Evolutionary conservation across 1,140 invertebrate genomes (phyloP).

Genomic region (Drosophila neocordata): DNA sequence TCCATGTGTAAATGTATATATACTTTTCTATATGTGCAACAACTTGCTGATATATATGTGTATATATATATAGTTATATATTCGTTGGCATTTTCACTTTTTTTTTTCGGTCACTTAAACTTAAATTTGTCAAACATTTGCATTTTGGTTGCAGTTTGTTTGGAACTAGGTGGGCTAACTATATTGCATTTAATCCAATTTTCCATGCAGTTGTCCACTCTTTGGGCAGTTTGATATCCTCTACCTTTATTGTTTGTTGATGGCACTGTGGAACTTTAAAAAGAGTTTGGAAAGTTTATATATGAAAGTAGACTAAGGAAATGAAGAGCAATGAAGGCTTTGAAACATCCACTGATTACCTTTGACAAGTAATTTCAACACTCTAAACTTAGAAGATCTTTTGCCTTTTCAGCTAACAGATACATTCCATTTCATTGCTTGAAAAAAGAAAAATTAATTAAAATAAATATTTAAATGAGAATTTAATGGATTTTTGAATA

Average conservation of each 20-base stretch:
- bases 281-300: neutral
- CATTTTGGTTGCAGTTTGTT: conserved; percentile 41
- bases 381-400: no score
- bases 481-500: conserved; percentile 6
- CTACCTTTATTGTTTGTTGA: neutral
- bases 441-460: conserved; percentile 2
- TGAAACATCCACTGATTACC: no score
- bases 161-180: neutral
- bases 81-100: conserved; percentile 24
- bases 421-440: neutral
- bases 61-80: conserved; percentile 20
- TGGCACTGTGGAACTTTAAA: conserved; percentile 22
- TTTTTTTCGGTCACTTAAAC: conserved; percentile 47
- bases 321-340: no score
- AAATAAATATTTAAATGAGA: conserved; percentile 2
- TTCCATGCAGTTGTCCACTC: conserved; percentile 1
- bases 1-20: neutral
- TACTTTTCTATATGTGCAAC: conserved; percentile 12
- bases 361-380: no score
- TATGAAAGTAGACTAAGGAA: no score
- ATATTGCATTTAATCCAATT: conserved; percentile 48
- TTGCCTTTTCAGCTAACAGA: no score
- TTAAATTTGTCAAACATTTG: conserved; percentile 33
- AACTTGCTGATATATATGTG: conserved; percentile 20
- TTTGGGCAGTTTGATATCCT: neutral